Evolutionary conservation across 2,797 vertebrate genomes (phyloP).

Genomic region (Phoebastria nigripes): DNA sequence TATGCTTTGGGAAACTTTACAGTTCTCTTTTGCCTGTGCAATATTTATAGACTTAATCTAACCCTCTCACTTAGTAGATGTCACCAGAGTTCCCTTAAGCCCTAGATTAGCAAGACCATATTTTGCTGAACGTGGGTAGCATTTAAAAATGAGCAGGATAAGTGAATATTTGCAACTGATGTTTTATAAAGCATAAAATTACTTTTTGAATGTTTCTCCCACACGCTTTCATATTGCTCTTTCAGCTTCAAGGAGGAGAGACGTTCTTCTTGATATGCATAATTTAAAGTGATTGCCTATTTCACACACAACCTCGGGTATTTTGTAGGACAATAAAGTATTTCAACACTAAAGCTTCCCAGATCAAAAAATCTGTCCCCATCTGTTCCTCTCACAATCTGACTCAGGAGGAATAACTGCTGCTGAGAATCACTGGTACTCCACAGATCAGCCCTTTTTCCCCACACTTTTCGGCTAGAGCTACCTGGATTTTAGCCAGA

Average conservation of each 20-base stretch:
- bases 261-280: conserved; percentile 13
- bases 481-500: not conserved
- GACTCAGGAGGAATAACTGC: not conserved
- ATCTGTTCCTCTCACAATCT: not conserved
- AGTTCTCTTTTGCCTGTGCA: not conserved
- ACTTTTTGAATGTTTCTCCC: conserved; percentile 7
- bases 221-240: not conserved
- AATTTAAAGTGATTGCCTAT: conserved; percentile 33
- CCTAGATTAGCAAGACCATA: not conserved
- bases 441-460: not conserved
- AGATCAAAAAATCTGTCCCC: not conserved
- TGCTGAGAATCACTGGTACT: not conserved
- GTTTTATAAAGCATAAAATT: conserved; percentile 44
- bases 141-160: conserved; percentile 24
- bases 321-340: conserved; percentile 10
- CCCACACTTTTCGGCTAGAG: not conserved
- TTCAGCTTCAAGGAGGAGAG: conserved; percentile 15
- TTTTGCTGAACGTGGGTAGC: not conserved
- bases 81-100: conserved; percentile 12
- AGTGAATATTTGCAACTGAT: conserved; percentile 25
- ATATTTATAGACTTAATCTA: conserved; percentile 48
- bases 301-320: not conserved
- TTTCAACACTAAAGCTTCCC: not conserved
- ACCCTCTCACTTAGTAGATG: not conserved
- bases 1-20: not conserved